Evolutionary conservation across 2,113 vertebrate genomes (phyloP), one percentile per base, ranked within the genome.

Genomic region (Antigone vipio): DNA sequence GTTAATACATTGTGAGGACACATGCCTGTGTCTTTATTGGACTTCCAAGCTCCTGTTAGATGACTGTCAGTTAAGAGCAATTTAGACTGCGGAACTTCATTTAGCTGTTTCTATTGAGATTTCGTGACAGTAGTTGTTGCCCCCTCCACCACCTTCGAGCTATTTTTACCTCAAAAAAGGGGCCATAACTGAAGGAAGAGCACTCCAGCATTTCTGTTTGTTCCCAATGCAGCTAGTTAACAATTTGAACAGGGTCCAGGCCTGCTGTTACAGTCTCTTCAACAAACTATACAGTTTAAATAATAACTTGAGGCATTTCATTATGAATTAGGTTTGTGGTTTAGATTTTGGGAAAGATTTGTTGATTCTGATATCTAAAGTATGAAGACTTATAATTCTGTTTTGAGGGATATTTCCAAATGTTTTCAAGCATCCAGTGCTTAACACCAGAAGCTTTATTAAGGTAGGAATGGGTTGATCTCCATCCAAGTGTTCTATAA

Each of bases 161-260:
- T 45, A 11, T 66, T 85, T 78, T 59, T 59, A 27, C 15, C 44
- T 59, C 24, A 32, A 15, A 64, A 52, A 62, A 29, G 21, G 10
- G 59, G 13, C 29, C 2, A 3, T 23, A 12, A 1, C 0, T n/a
- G 38, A 14, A 12, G 8, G 10, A 52, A 58, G 42, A 78, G 32
- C 26, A 45, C 42, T 42, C 35, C 32, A 64, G 20, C 44, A 52
- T 52, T 72, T 85, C 49, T 44, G 4, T 64, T 78, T n/a, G 21
- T 72, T 66, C 27, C 23, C 45, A 45, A 34, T 58, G 35, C n/a
- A 68, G 20, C 16, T 69, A n/a, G 7, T 38, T 64, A 79, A 64
- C 22, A 85, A 63, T 35, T 32, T 63, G 24, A 50, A 67, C 52
- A 38, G 68, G 38, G 44, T 59, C 22, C 22, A 52, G 27, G 6